phyloP scores from a whole-genome alignment of 2,113 vertebrate genomes.

The Menidia beryllina region DNA sequence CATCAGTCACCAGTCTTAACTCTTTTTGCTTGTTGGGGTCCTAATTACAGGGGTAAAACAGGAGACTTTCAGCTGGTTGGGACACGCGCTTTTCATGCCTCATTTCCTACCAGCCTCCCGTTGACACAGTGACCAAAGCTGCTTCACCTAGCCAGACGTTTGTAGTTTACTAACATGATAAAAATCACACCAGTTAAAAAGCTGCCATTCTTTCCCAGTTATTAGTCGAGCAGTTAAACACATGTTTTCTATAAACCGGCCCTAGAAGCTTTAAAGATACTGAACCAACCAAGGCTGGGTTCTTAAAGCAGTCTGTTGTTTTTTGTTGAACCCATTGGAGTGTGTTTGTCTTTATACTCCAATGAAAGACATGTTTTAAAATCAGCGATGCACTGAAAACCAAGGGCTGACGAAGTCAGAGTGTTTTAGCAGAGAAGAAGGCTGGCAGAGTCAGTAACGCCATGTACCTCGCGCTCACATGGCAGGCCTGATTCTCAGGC shows the following conservation, averaged over 20 bases:
- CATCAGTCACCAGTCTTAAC: background rate
- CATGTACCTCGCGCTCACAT: constrained; percentile 43
- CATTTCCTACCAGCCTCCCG: constrained; percentile 58
- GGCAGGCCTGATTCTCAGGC: constrained; percentile 58
- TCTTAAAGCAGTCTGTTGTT: constrained; percentile 1
- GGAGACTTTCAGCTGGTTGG: constrained; percentile 46
- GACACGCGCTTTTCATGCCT: constrained; percentile 49
- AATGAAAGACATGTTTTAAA: constrained; percentile 49
- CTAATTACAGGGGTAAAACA: constrained; percentile 54
- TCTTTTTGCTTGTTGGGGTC: background rate
- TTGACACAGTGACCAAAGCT: constrained; percentile 37
- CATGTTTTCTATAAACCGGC: constrained; percentile 47
- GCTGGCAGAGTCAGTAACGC: constrained; percentile 39
- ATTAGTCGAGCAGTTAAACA: constrained; percentile 13
- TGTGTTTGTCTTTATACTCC: constrained; percentile 36
- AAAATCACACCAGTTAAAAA: constrained; percentile 41
- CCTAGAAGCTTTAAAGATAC: constrained; percentile 7
- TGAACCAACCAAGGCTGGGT: constrained; percentile 10
- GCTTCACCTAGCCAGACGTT: constrained; percentile 51
- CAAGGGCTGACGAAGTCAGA: background rate
- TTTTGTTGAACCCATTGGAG: constrained; percentile 8
- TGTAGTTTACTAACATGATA: constrained; percentile 63
- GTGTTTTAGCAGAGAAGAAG: constrained; percentile 8
- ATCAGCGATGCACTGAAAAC: constrained; percentile 22
- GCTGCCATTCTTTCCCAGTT: constrained; percentile 33